Evolutionary conservation across 1,140 invertebrate genomes (phyloP).

Genomic region (Hesperophylax magnus): DNA sequence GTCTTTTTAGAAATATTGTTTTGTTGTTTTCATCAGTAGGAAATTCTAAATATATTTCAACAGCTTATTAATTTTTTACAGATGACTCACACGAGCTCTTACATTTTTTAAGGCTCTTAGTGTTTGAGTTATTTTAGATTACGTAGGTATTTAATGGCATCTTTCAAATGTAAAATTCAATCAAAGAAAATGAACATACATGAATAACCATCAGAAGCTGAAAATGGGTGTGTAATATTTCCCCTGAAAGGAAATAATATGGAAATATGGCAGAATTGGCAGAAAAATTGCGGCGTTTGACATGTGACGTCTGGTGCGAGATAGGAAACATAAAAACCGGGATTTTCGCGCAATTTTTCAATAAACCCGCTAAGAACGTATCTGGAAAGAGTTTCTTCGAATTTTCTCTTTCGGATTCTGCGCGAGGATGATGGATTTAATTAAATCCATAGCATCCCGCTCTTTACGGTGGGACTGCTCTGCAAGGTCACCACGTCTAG

Average conservation of each 20-base stretch:
- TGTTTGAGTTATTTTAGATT: no score
- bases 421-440: slow-evolving; percentile 28
- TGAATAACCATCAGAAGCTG: not conserved
- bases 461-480: no score
- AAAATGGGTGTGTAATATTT: not conserved
- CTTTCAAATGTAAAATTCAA: not conserved
- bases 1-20: no score
- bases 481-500: no score
- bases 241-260: not conserved
- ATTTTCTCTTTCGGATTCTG: slow-evolving; percentile 23
- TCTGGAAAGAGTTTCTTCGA: slow-evolving; percentile 17
- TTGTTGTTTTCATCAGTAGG: no score
- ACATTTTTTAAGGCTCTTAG: no score
- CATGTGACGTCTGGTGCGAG: slow-evolving; percentile 41
- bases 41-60: no score
- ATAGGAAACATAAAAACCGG: not conserved
- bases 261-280: no score
- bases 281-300: slow-evolving; percentile 22
- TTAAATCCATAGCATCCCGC: slow-evolving; percentile 17
- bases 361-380: slow-evolving; percentile 22
- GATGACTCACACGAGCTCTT: no score
- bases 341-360: slow-evolving; percentile 13
- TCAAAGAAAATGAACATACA: not conserved
- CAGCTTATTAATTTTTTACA: no score
- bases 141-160: not conserved